Conservation (phyloP, 2,113 vertebrate genomes). For the Corapipo altera region DNA sequence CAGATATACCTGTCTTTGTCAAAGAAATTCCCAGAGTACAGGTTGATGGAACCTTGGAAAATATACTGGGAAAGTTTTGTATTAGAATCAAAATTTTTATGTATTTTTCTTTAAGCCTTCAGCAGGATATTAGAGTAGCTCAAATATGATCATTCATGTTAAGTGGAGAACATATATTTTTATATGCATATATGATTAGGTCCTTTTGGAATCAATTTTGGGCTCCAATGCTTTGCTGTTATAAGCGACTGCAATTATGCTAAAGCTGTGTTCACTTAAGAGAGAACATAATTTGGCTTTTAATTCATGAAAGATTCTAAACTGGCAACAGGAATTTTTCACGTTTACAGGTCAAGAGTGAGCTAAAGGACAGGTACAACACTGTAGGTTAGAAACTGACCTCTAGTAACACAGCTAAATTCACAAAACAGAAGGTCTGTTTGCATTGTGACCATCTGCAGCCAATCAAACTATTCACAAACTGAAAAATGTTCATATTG, state of each 20-base stretch:
- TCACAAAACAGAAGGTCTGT: neutral
- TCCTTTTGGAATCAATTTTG: neutral
- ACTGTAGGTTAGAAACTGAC: neutral
- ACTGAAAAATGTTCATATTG: neutral
- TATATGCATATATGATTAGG: neutral
- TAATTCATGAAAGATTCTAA: neutral
- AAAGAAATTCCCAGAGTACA: neutral
- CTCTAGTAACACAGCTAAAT: neutral
- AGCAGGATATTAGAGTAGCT: neutral
- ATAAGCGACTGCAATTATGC: neutral
- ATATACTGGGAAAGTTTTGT: neutral
- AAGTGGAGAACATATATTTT: neutral
- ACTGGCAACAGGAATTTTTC: neutral
- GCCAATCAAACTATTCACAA: neutral
- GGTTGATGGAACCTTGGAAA: neutral
- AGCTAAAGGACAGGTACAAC: neutral
- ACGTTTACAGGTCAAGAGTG: neutral
- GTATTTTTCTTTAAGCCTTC: neutral
- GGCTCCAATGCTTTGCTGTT: neutral
- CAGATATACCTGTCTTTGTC: neutral
- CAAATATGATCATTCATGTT: neutral
- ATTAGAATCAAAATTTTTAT: neutral
- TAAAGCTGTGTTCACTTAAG: neutral
- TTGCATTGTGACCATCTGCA: neutral
- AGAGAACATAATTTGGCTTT: neutral